phyloP scores from a whole-genome alignment of 2,888 invertebrate species.

The Spisula subtruncata region DNA sequence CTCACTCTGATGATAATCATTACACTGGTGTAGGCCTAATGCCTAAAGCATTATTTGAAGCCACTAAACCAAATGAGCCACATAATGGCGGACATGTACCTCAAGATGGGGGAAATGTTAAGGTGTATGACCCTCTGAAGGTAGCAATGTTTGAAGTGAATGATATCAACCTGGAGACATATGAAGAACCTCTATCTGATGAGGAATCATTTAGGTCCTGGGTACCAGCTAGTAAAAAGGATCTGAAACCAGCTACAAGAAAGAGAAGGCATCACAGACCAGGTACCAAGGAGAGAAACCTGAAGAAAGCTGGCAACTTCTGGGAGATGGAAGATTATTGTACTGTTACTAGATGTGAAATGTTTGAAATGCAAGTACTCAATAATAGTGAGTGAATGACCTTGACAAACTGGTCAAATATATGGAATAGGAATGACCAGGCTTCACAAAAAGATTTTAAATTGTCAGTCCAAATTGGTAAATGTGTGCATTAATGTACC shows the following conservation, averaged over 20 bases:
- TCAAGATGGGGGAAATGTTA: not conserved
- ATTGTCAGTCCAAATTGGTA: too few species aligned
- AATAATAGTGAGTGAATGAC: slow-evolving; percentile 48
- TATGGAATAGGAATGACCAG: too few species aligned
- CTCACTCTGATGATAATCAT: not conserved
- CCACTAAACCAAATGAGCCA: not conserved
- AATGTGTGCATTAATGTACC: too few species aligned
- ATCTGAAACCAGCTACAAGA: not conserved
- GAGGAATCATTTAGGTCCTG: not conserved
- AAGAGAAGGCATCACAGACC: not conserved
- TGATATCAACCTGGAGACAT: not conserved
- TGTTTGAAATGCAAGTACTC: slow-evolving; percentile 54
- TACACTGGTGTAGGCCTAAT: not conserved
- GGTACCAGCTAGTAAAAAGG: not conserved
- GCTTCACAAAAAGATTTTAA: too few species aligned
- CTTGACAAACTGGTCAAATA: too few species aligned
- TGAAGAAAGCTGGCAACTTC: slow-evolving; percentile 29
- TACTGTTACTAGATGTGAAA: slow-evolving; percentile 24
- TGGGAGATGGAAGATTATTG: slow-evolving; percentile 57
- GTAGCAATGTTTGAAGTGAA: slow-evolving; percentile 33
- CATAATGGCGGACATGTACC: not conserved
- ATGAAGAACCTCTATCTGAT: not conserved
- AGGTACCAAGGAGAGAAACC: not conserved
- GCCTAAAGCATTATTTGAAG: too few species aligned
- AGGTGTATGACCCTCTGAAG: slow-evolving; percentile 35